Conservation (phyloP, 2,797 vertebrate species). For the Sciurus vulgaris region DNA sequence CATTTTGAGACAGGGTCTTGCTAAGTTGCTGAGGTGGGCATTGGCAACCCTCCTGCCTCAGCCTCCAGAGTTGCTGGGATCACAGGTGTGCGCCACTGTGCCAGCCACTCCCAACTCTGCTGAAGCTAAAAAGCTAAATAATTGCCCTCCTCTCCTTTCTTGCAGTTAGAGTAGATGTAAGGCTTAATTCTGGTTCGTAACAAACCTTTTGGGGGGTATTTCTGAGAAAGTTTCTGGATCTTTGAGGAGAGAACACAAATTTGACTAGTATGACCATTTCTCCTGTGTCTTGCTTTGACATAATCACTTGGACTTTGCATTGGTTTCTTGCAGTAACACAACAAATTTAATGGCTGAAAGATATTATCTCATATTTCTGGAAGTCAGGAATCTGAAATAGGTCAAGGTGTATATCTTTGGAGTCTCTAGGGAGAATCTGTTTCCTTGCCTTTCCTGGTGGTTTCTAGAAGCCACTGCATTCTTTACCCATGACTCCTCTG, state of each 20-base stretch:
- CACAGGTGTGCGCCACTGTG: neutral
- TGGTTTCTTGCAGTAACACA: neutral
- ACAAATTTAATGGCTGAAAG: neutral
- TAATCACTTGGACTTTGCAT: neutral
- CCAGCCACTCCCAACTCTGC: neutral
- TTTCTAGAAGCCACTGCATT: neutral
- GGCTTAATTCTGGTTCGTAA: neutral
- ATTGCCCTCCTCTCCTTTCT: neutral
- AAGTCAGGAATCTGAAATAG: neutral
- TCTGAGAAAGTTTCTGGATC: neutral
- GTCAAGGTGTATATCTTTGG: neutral
- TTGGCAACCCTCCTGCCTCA: too few relatives aligned
- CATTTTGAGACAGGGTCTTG: too few relatives aligned
- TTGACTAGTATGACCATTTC: neutral
- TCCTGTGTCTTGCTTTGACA: constrained; percentile 8
- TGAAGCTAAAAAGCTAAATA: neutral
- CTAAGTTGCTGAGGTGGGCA: too few relatives aligned
- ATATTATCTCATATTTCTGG: neutral
- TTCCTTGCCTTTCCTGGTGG: neutral
- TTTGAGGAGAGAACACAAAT: constrained; percentile 1
- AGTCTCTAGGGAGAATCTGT: neutral
- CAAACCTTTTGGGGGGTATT: neutral
- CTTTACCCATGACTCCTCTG: neutral
- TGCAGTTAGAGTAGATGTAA: neutral
- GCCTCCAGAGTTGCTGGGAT: too few relatives aligned